Evolutionary conservation across 2,888 invertebrate genomes (phyloP).

Genomic region (Strigamia maritima): DNA sequence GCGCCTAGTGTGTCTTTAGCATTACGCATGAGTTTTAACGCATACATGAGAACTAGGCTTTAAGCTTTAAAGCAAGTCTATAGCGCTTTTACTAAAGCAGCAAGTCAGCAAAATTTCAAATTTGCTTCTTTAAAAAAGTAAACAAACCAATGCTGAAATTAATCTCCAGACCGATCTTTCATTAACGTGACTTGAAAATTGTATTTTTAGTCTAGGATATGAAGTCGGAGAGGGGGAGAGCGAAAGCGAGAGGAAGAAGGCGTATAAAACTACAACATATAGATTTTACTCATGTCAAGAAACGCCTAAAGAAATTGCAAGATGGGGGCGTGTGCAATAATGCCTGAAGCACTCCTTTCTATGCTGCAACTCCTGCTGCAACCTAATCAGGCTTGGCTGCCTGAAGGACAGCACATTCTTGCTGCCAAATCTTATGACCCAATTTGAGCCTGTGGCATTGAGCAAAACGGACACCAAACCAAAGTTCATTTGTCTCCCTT

Average conservation of each 20-base stretch:
- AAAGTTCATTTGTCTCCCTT: neutral
- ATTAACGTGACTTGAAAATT: neutral
- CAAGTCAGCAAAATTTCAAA: too few relatives aligned
- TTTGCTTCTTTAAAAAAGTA: too few relatives aligned
- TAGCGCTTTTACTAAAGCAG: too few relatives aligned
- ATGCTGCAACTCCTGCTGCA: neutral
- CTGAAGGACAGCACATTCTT: neutral
- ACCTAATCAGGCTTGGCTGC: conserved; percentile 4
- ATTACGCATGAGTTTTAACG: too few relatives aligned
- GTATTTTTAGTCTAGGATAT: neutral
- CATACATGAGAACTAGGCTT: too few relatives aligned
- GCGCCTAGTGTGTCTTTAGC: too few relatives aligned
- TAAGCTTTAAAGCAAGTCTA: too few relatives aligned
- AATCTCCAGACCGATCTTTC: neutral
- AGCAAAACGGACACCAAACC: neutral
- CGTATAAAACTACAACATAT: neutral
- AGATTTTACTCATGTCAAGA: neutral
- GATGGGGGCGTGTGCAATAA: conserved; percentile 4
- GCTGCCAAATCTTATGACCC: conserved; percentile 4
- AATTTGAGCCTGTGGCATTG: neutral
- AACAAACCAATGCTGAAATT: too few relatives aligned
- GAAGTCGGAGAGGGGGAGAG: neutral
- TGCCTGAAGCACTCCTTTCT: neutral
- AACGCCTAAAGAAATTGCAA: neutral
- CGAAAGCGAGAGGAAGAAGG: neutral